Evolutionary conservation across 2,888 invertebrate genomes (phyloP), one percentile per base, ranked within the genome.

Genomic region (Eupeodes luniger): DNA sequence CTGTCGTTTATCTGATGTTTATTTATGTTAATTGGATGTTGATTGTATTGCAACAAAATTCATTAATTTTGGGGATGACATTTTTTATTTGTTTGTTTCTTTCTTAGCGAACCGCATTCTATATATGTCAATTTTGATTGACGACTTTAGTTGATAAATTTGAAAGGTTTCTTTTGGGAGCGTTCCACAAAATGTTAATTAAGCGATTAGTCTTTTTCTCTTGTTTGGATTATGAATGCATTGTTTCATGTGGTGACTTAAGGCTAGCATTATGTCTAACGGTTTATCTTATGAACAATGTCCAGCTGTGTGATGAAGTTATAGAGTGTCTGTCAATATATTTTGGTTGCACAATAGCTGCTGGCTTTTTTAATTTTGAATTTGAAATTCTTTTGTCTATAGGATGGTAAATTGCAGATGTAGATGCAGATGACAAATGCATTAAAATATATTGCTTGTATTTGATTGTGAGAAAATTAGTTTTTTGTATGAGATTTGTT

Each of bases 11-110:
- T 79, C 79, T 70, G 83, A 67, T 80, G 74, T 88, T 83, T 81
- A 70, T 85, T 85, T 85, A 88, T 88, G 88, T 49, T 85, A 81
- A 88, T 88, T 78, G 44, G 77, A 84, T 88, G 84, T 80, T 74
- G 77, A 84, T 87, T 84, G 57, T 57, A 57, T 6, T 76, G 80
- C 51, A 66, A 57, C 44, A 14, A 67, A 69, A 77, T 80, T 81
- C 67, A 57, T 78, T 67, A 44, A 44, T 66, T 19, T 49, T 7
- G 1, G 40, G 53, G 70, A 59, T 34, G 36, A 57, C 49, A 53
- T 59, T 47, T 62, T 55, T 83, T 47, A 12, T 61, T 51, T 79
- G 49, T 36, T 19, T n/a, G 11, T 36, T 70, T 59, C 6, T 64
- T 66, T 67, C 44, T n/a, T 5, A 80, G 76, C 55, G 76, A 27